phyloP scores from a whole-genome alignment of 2,797 vertebrate species.

The Brotula barbata region DNA sequence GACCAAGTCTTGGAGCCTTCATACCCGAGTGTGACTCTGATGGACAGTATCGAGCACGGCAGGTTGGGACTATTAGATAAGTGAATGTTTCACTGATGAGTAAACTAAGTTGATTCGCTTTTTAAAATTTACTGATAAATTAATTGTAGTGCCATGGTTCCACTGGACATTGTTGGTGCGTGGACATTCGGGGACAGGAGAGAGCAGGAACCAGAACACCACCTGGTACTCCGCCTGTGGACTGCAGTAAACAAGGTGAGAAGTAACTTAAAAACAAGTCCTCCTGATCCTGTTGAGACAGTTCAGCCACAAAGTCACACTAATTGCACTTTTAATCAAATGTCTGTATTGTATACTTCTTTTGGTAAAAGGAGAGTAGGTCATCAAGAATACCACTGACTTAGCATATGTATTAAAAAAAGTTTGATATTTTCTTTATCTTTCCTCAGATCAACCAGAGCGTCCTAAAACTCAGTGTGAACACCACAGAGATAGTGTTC shows the following conservation, averaged over 20 bases:
- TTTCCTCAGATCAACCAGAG: constrained; percentile 30
- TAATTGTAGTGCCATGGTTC: constrained; percentile 76
- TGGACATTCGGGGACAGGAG: constrained; percentile 75
- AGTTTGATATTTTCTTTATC: neutral
- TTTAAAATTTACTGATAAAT: neutral
- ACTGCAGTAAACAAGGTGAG: constrained; percentile 74
- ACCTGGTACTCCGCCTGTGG: constrained; percentile 50
- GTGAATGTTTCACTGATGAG: neutral
- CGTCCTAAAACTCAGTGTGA: constrained; percentile 71
- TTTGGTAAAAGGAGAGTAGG: too few relatives aligned
- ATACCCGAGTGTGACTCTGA: constrained; percentile 79
- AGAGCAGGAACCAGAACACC: constrained; percentile 67
- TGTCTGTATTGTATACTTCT: too few relatives aligned
- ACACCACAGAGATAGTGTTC: constrained; percentile 66
- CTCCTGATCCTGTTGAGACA: too few relatives aligned
- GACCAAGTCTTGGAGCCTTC: constrained; percentile 56
- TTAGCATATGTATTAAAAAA: neutral
- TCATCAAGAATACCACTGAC: too few relatives aligned
- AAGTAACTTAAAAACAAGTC: too few relatives aligned
- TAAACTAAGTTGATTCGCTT: neutral
- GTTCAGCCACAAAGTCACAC: too few relatives aligned
- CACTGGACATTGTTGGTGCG: constrained; percentile 83
- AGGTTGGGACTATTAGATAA: constrained; percentile 44
- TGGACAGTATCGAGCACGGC: constrained; percentile 78
- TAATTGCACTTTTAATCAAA: too few relatives aligned